phyloP scores from a whole-genome alignment of 2,797 vertebrate genomes.

The Tokudaia muenninki region DNA sequence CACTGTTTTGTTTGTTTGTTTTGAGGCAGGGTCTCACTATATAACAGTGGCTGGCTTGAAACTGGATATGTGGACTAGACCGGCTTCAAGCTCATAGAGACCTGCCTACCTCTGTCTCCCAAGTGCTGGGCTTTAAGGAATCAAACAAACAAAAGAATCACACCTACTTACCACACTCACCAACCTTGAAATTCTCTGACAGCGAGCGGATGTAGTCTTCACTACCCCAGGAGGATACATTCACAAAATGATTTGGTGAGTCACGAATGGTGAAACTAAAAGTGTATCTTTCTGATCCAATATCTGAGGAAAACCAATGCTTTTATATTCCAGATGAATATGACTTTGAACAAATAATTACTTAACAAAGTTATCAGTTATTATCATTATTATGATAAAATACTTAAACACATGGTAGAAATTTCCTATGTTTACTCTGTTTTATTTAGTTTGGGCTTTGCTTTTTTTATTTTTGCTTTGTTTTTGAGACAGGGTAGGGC shows the following conservation, averaged over 20 bases:
- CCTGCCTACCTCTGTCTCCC: neutral
- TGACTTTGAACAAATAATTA: conserved; percentile 4
- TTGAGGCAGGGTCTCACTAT: neutral
- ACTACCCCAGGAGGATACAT: conserved; percentile 94
- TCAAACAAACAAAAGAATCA: neutral
- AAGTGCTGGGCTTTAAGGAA: neutral
- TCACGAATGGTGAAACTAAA: conserved; percentile 96
- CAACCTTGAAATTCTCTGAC: conserved; percentile 91
- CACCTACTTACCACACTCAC: conserved; percentile 93
- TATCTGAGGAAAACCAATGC: conserved; percentile 88
- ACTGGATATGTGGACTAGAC: neutral
- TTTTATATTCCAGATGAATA: conserved; percentile 75
- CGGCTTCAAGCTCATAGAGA: neutral
- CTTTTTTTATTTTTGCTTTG: neutral
- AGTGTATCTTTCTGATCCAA: conserved; percentile 94
- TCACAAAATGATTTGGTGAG: conserved; percentile 93
- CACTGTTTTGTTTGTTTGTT: neutral
- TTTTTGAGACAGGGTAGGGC: neutral
- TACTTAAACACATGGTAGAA: conserved; percentile 24
- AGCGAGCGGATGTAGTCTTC: conserved; percentile 92
- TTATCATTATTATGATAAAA: conserved; percentile 36
- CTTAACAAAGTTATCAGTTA: neutral
- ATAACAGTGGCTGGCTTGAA: neutral
- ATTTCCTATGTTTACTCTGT: neutral
- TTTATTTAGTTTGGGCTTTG: neutral